phyloP scores from a whole-genome alignment of 2,797 vertebrate species.

The Rousettus madagascariensis region DNA sequence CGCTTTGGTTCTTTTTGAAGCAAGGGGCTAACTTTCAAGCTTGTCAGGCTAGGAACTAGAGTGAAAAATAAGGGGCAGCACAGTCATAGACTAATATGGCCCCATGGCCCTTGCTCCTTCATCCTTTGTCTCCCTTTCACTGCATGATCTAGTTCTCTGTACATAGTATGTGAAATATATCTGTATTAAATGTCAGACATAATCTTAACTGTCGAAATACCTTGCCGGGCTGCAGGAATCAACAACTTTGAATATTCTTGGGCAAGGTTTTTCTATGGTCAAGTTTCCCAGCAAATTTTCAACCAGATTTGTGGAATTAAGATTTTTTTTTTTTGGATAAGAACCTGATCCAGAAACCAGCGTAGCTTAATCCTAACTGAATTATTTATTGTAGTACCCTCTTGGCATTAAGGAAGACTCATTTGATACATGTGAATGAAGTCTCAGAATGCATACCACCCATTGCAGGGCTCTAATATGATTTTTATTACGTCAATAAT shows the following conservation, averaged over 20 bases:
- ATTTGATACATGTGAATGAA: background rate
- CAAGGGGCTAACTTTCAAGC: background rate
- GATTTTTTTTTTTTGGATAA: background rate
- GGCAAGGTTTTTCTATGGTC: background rate
- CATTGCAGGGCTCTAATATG: background rate
- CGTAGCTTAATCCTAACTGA: background rate
- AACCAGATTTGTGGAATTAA: background rate
- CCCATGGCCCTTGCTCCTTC: background rate
- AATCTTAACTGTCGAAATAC: background rate
- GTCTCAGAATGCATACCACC: background rate
- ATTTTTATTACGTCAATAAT: slow-evolving; percentile 7
- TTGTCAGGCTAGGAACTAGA: background rate
- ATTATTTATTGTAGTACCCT: background rate
- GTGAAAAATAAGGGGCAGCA: background rate
- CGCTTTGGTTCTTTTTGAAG: slow-evolving; percentile 25
- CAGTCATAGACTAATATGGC: background rate
- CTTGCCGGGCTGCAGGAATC: background rate
- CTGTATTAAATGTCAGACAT: background rate
- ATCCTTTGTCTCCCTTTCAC: background rate
- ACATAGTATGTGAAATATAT: background rate
- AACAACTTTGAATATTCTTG: background rate
- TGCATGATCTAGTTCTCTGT: background rate
- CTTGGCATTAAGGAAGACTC: background rate
- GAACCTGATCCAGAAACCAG: background rate
- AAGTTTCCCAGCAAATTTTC: background rate